Evolutionary conservation across 2,113 vertebrate genomes (phyloP).

Genomic region (Nannospalax galili): DNA sequence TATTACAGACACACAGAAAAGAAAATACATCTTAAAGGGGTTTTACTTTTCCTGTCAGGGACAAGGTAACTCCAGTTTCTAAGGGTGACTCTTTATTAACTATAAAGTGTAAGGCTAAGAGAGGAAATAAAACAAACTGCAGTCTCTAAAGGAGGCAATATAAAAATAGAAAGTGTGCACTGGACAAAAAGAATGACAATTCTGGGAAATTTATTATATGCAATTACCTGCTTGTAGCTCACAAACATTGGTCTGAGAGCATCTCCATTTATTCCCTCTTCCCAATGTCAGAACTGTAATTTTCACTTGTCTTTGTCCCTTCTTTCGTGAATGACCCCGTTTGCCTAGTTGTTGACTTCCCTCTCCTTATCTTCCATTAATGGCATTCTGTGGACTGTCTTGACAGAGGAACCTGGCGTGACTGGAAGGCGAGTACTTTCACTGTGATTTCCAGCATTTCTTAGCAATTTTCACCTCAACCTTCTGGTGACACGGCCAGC

Average conservation of each 20-base stretch:
- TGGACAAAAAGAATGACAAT: conserved; percentile 46
- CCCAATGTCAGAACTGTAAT: conserved; percentile 78
- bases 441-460: conserved; percentile 69
- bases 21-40: neutral
- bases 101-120: conserved; percentile 11
- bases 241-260: conserved; percentile 32
- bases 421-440: conserved; percentile 57
- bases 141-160: conserved; percentile 26
- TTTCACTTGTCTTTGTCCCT: conserved; percentile 67
- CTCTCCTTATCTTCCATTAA: conserved; percentile 28
- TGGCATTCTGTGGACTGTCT: conserved; percentile 66
- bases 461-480: conserved; percentile 72
- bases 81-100: conserved; percentile 31
- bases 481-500: conserved; percentile 30
- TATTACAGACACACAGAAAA: neutral
- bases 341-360: conserved; percentile 63
- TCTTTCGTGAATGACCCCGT: conserved; percentile 63
- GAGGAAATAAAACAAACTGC: conserved; percentile 13
- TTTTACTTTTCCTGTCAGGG: conserved; percentile 5
- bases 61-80: neutral
- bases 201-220: conserved; percentile 61
- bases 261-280: conserved; percentile 65
- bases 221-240: conserved; percentile 66
- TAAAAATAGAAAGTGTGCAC: conserved; percentile 29
- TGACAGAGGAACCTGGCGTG: conserved; percentile 51